Evolutionary conservation across 2,888 invertebrate species (phyloP).

Genomic region (Epinotia bilunana): DNA sequence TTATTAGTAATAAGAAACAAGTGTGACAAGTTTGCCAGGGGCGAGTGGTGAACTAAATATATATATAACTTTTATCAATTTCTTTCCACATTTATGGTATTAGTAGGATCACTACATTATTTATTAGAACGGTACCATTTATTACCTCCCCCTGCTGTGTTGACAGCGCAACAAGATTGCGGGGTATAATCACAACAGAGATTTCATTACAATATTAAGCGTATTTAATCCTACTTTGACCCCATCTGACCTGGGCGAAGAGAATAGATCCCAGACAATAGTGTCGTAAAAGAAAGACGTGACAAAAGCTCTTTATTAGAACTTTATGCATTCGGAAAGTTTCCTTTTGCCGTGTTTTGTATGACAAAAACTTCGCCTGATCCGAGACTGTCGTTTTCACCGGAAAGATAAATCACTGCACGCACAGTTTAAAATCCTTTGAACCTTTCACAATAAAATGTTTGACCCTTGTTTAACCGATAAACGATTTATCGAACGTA

Average conservation of each 20-base stretch:
- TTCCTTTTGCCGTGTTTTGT: conserved; percentile 14
- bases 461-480: too few species aligned
- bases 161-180: neutral
- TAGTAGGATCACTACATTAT: neutral
- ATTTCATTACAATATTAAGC: conserved; percentile 13
- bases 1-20: too few species aligned
- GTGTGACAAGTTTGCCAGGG: too few species aligned
- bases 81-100: too few species aligned
- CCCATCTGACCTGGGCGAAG: conserved; percentile 14
- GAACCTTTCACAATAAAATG: too few species aligned
- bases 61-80: too few species aligned
- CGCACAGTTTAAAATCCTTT: too few species aligned
- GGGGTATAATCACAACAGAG: neutral
- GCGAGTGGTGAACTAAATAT: too few species aligned
- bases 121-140: neutral
- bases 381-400: neutral
- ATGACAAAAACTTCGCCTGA: neutral
- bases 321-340: conserved; percentile 9
- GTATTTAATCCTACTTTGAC: conserved; percentile 17
- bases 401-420: too few species aligned
- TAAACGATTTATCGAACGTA: too few species aligned
- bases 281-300: conserved; percentile 41
- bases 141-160: neutral
- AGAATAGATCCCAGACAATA: conserved; percentile 21
- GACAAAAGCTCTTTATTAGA: conserved; percentile 28